These are phyloP conservation scores for Laterallus jamaicensis DNA, from an alignment of 2,113 vertebrate species.

Conservation along the genomic window DNA sequence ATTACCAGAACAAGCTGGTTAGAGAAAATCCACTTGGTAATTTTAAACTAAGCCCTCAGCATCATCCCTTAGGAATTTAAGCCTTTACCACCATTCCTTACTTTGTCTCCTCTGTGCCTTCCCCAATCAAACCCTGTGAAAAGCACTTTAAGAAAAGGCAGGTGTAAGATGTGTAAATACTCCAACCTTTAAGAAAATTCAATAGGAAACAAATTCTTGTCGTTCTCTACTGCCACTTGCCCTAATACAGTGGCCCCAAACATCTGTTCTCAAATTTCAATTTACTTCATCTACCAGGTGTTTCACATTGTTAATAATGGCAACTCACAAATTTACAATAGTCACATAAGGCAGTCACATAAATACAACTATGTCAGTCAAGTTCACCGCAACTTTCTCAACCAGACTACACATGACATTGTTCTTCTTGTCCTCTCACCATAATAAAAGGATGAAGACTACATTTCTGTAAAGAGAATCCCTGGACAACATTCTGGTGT, in stretches of 20 bases:
- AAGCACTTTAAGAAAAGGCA: slow-evolving; percentile 58
- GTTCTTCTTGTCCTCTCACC: slow-evolving; percentile 45
- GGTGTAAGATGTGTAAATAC: slow-evolving; percentile 56
- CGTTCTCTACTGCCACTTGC: slow-evolving; percentile 20
- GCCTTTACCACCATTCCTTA: neutral
- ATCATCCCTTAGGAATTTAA: slow-evolving; percentile 35
- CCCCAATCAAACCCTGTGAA: slow-evolving; percentile 21
- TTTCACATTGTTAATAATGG: slow-evolving; percentile 55
- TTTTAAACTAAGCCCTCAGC: slow-evolving; percentile 24
- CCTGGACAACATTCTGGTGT: slow-evolving; percentile 46
- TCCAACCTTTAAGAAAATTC: slow-evolving; percentile 45
- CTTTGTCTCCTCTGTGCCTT: neutral
- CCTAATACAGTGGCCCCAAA: slow-evolving; percentile 34
- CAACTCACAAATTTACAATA: slow-evolving; percentile 69
- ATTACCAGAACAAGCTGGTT: slow-evolving; percentile 46
- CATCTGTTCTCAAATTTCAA: slow-evolving; percentile 48
- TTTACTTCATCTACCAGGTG: slow-evolving; percentile 60
- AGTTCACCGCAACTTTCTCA: slow-evolving; percentile 58
- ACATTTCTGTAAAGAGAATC: slow-evolving; percentile 50
- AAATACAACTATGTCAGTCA: slow-evolving; percentile 64
- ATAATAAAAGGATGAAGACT: slow-evolving; percentile 56
- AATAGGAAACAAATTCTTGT: slow-evolving; percentile 26
- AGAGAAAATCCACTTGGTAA: slow-evolving; percentile 23
- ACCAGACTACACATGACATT: slow-evolving; percentile 42
- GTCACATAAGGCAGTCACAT: slow-evolving; percentile 65